A percentile compares a stretch with the other conserved stretches of the same genome.
Evolutionary conservation across 2,113 vertebrate species (phyloP).

Genomic region (Sphaerodactylus townsendi): DNA sequence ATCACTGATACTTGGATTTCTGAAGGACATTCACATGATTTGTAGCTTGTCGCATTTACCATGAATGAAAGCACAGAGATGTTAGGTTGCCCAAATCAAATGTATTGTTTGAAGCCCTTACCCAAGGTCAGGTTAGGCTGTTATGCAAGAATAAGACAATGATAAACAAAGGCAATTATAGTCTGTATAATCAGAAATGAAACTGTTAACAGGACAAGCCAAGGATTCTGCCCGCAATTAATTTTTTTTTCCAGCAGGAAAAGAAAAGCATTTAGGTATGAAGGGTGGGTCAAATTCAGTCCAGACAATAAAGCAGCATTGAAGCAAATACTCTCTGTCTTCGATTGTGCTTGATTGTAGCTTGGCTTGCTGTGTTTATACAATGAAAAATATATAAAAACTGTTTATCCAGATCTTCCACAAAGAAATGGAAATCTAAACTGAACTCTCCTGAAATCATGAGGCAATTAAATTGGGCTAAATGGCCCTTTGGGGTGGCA

Average conservation of each 20-base stretch:
- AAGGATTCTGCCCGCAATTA: conserved; percentile 9
- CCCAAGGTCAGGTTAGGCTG: conserved; percentile 17
- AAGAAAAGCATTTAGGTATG: not conserved
- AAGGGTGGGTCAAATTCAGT: conserved; percentile 13
- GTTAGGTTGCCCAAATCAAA: not conserved
- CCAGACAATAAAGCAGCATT: not conserved
- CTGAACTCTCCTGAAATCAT: not conserved
- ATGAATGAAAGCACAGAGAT: not conserved
- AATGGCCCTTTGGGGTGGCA: too few relatives aligned
- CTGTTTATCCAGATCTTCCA: not conserved
- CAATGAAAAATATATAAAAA: not conserved
- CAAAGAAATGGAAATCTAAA: not conserved
- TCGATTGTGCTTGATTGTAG: not conserved
- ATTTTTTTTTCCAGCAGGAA: conserved; percentile 14
- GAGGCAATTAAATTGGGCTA: not conserved
- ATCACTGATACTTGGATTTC: not conserved
- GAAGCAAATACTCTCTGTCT: not conserved
- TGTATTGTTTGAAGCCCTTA: conserved; percentile 26
- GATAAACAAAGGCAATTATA: conserved; percentile 31
- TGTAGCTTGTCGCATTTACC: not conserved
- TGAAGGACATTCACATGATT: not conserved
- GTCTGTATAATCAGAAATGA: not conserved
- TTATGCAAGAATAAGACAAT: conserved; percentile 25
- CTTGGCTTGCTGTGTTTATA: not conserved
- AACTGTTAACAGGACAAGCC: conserved; percentile 17